These are phyloP conservation scores for Pachycephala philippinensis DNA, from an alignment of 2,113 vertebrate species.

Conservation along the genomic window DNA sequence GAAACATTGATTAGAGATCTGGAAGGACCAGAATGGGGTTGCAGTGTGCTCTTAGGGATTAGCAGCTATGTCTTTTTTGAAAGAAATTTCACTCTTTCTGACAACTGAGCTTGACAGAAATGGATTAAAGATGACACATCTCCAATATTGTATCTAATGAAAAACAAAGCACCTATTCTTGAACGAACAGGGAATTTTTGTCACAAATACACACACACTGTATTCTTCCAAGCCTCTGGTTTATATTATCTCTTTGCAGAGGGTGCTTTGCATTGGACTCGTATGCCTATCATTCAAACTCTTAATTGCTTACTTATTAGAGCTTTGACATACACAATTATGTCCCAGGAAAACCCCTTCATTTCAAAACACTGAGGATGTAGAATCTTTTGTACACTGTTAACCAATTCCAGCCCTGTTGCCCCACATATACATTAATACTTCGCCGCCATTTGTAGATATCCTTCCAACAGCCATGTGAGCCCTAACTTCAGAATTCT, in stretches of 20 bases:
- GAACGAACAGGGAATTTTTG: not conserved
- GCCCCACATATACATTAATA: fast-evolving
- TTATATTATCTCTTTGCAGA: not conserved
- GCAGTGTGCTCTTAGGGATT: not conserved
- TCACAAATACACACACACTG: not conserved
- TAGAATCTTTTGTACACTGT: not conserved
- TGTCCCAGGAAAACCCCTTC: not conserved
- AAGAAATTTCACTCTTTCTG: conserved; percentile 17
- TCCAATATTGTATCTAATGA: not conserved
- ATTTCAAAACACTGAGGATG: not conserved
- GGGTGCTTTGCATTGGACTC: not conserved
- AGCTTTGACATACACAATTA: not conserved
- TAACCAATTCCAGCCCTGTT: not conserved
- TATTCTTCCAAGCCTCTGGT: not conserved
- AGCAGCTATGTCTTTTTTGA: not conserved
- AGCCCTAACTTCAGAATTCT: not conserved
- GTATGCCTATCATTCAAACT: not conserved
- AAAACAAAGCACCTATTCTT: conserved; percentile 16
- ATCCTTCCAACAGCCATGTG: not conserved
- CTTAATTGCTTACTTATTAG: not conserved
- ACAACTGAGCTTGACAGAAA: conserved; percentile 4
- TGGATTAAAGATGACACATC: conserved; percentile 44
- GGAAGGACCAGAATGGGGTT: not conserved
- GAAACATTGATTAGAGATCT: not conserved
- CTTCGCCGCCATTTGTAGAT: not conserved